A percentile compares a stretch with the other conserved stretches of the same genome.
These are phyloP conservation scores for Platypus cylindrus DNA, from an alignment of 2,888 invertebrate species.

Conservation along the genomic window DNA sequence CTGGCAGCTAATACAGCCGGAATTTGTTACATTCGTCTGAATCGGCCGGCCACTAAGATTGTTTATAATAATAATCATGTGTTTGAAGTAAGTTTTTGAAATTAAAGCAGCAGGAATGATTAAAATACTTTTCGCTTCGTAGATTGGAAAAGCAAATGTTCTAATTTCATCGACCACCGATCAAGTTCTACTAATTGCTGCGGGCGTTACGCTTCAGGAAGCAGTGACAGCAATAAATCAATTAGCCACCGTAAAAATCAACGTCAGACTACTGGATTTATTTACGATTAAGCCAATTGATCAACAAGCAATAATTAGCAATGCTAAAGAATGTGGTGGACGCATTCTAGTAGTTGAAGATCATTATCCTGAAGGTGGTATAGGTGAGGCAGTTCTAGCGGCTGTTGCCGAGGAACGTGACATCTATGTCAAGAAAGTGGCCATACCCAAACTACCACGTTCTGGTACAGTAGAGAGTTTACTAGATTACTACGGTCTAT, in stretches of 20 bases:
- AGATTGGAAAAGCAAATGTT: slow-evolving; percentile 62
- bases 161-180: slow-evolving; percentile 60
- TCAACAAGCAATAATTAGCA: slow-evolving; percentile 50
- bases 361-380: slow-evolving; percentile 86
- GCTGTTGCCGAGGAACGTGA: slow-evolving; percentile 58
- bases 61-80: slow-evolving; percentile 72
- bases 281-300: slow-evolving; percentile 94
- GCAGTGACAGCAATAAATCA: slow-evolving; percentile 66
- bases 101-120: not conserved
- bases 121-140: slow-evolving; percentile 7
- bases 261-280: slow-evolving; percentile 74
- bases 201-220: slow-evolving; percentile 84
- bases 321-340: slow-evolving; percentile 64
- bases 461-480: slow-evolving; percentile 78
- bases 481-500: slow-evolving; percentile 77
- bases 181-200: slow-evolving; percentile 72
- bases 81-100: slow-evolving; percentile 46
- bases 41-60: slow-evolving; percentile 77
- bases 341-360: slow-evolving; percentile 86
- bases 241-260: slow-evolving; percentile 51
- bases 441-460: slow-evolving; percentile 69
- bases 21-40: slow-evolving; percentile 82
- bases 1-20: slow-evolving; percentile 89
- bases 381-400: slow-evolving; percentile 84
- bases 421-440: slow-evolving; percentile 60